Base-by-base conservation (phyloP, 2,888 invertebrate species). In the Eretmocerus hayati region DNA sequence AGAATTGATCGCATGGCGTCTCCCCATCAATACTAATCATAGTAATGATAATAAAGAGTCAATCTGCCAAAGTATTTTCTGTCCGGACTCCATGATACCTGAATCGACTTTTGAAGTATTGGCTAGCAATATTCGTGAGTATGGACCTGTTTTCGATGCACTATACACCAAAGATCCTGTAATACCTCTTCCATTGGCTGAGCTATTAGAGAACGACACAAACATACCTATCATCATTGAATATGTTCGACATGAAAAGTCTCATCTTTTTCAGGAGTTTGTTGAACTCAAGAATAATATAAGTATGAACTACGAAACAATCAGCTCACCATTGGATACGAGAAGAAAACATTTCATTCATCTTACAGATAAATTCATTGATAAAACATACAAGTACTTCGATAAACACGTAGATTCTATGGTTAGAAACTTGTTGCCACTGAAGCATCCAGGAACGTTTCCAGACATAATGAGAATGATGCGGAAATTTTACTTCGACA, bases 401-500 rank as follows among this genome's bases (percentile, higher is more conserved):
- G 31, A 42, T 18, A 70, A 72, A 37, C 58, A 61, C 16, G 74
- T 76, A 33, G 33, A 67, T 3, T 59, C 68, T 5, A 59, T 67
- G 51, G 63, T 77, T 20, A 73, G 74, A 1, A 72, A 72, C 45
- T 58, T 67, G 18, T 48, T 74, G 48, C 11, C 11, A 11, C 11
- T 26, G 11, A 65, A 31, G 48, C 55, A 18, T 61, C 72, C 54
- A 64, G 56, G 57, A 18, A 35, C 52, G 5, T 40, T 59, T 1
- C 38, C 40, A 15, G 65, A 68, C 15, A 43, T 72, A 6, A 70
- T 73, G 55, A 50, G 54, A n/a, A 65, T 59, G 53, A 57, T 77
- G 2, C 73, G 67, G 60, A 59, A 66, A 11, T 72, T 74, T 52
- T 81, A 80, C 62, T 73, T 79, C 42, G 70, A 74, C 45, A 71